phyloP scores from a whole-genome alignment of 2,113 vertebrate species.

The Ophthalmolycus amberensis region DNA sequence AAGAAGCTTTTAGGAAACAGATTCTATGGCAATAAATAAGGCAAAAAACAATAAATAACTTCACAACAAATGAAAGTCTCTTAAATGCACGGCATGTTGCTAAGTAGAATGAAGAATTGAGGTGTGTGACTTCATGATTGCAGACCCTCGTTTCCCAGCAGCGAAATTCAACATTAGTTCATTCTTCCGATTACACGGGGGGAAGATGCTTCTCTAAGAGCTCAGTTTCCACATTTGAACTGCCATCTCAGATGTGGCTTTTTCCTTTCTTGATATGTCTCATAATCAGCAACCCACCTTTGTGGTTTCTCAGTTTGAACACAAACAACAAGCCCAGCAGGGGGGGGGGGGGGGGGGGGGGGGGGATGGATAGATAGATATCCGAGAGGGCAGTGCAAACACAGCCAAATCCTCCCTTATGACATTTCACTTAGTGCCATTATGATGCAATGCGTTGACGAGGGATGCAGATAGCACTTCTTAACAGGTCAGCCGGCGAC shows the following conservation, averaged over 20 bases:
- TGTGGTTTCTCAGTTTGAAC: neutral
- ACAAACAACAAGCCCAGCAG: slow-evolving; percentile 19
- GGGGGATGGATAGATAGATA: neutral
- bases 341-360: neutral
- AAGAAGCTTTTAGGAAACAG: slow-evolving; percentile 50
- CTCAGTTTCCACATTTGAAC: slow-evolving; percentile 26
- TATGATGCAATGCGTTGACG: slow-evolving; percentile 20
- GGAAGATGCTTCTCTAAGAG: slow-evolving; percentile 36
- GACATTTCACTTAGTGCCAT: slow-evolving; percentile 34
- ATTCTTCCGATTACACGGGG: neutral
- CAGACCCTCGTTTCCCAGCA: slow-evolving; percentile 25
- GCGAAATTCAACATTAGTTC: slow-evolving; percentile 26
- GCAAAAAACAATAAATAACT: slow-evolving; percentile 70
- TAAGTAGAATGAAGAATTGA: slow-evolving; percentile 18
- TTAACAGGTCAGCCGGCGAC: slow-evolving; percentile 34
- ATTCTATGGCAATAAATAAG: slow-evolving; percentile 66
- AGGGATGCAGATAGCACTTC: slow-evolving; percentile 39
- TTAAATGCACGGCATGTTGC: slow-evolving; percentile 42
- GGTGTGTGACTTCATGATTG: slow-evolving; percentile 28
- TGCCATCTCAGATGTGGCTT: slow-evolving; percentile 26
- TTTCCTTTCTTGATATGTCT: slow-evolving; percentile 14
- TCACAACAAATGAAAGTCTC: slow-evolving; percentile 21
- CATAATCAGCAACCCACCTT: slow-evolving; percentile 6
- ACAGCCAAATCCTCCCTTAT: slow-evolving; percentile 34
- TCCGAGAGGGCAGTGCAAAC: slow-evolving; percentile 42